Conservation (phyloP, 2,113 vertebrate species). For the Lota lota region DNA sequence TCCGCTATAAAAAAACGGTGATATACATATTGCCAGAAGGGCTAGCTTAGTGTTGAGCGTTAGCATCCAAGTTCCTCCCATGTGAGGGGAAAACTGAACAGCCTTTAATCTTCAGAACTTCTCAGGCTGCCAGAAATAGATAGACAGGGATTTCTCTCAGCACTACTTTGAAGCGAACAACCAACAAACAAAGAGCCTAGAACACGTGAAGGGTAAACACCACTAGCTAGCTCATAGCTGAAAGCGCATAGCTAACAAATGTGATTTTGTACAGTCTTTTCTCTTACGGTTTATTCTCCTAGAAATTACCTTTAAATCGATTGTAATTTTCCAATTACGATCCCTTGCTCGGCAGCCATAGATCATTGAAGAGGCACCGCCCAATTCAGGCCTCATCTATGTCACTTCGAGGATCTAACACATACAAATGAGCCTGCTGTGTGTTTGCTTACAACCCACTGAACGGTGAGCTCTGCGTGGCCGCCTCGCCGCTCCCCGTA, state of each 20-base stretch:
- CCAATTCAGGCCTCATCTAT: too few species aligned
- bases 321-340: too few species aligned
- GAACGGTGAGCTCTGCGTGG: conserved; percentile 34
- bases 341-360: too few species aligned
- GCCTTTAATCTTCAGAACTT: conserved; percentile 36
- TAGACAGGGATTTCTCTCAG: conserved; percentile 49
- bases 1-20: too few species aligned
- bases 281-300: too few species aligned
- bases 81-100: conserved; percentile 17
- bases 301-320: too few species aligned
- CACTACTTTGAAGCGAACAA: conserved; percentile 14
- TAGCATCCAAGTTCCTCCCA: conserved; percentile 12
- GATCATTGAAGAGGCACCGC: too few species aligned
- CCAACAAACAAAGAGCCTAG: conserved; percentile 9
- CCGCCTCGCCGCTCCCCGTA: too few species aligned
- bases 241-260: too few species aligned
- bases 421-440: too few species aligned
- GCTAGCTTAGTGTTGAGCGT: conserved; percentile 7
- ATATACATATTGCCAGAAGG: neutral
- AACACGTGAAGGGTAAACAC: conserved; percentile 20
- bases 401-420: too few species aligned
- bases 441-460: conserved; percentile 32
- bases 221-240: conserved; percentile 15
- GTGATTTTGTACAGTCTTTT: too few species aligned
- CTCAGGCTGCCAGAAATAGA: conserved; percentile 52